Evolutionary conservation across 2,888 invertebrate genomes (phyloP).

Genomic region (Hypercompe scribonia): DNA sequence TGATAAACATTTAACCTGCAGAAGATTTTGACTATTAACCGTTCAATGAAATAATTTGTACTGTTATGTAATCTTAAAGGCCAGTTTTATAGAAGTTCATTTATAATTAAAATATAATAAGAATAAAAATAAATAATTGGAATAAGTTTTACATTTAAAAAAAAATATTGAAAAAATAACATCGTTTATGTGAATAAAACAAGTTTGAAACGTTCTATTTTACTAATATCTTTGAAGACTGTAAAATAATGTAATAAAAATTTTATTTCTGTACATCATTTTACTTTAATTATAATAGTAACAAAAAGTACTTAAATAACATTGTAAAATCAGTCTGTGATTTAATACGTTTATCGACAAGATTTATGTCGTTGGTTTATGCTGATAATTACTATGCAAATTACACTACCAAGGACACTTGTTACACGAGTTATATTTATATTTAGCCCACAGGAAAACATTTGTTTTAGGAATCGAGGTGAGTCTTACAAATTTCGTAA

Average conservation of each 20-base stretch:
- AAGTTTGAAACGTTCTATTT: no score
- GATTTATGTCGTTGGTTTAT: slow-evolving; percentile 8
- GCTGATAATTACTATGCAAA: neutral
- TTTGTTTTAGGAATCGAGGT: neutral
- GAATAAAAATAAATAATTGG: no score
- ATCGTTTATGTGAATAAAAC: no score
- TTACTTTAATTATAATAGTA: neutral
- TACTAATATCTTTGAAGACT: neutral
- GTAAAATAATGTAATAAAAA: neutral
- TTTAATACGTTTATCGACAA: slow-evolving; percentile 1
- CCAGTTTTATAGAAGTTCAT: no score
- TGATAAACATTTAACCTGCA: no score
- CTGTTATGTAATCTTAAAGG: no score
- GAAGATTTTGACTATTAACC: no score
- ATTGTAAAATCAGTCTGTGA: neutral
- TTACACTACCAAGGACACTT: neutral
- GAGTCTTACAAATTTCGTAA: neutral
- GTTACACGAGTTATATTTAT: neutral
- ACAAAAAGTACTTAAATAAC: neutral
- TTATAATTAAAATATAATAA: no score
- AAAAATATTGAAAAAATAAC: no score
- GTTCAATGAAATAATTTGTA: no score
- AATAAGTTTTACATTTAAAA: no score
- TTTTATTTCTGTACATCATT: neutral
- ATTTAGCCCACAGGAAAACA: neutral